A percentile compares a stretch with the other conserved stretches of the same genome.
These are phyloP conservation scores for Sebastiscus albofasciatus DNA, from an alignment of 2,797 vertebrate species.

Conservation along the genomic window DNA sequence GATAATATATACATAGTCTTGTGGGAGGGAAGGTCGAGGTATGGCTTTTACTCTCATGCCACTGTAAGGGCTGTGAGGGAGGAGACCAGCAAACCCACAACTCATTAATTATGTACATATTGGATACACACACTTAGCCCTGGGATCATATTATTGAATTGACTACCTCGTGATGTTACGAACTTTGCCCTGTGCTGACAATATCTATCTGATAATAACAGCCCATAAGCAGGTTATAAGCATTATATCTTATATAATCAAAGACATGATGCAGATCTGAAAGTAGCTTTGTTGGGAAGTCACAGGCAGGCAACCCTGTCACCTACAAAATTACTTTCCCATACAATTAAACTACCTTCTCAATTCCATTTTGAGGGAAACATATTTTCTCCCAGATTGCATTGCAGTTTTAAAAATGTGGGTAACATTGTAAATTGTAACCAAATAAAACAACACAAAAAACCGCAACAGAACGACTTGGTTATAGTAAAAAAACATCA, in stretches of 20 bases:
- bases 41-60: neutral
- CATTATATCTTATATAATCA: neutral
- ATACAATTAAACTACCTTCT: neutral
- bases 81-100: constrained; percentile 21
- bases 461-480: rapidly evolving
- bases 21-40: constrained; percentile 22
- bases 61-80: constrained; percentile 3
- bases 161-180: neutral
- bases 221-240: neutral
- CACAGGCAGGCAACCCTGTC: too few species aligned
- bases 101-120: constrained; percentile 47
- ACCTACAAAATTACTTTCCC: neutral
- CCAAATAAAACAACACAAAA: neutral
- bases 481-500: neutral
- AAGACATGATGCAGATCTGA: neutral
- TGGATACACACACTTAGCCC: constrained; percentile 29
- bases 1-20: constrained; percentile 71
- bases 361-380: too few species aligned
- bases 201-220: neutral
- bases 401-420: neutral
- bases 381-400: too few species aligned
- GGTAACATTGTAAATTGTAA: neutral
- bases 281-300: neutral
- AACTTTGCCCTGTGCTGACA: constrained; percentile 2
- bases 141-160: constrained; percentile 30